Evolutionary conservation across 92 coral and sea anemone species (phyloP).

Genomic region (Epizoanthus illoricatus): DNA sequence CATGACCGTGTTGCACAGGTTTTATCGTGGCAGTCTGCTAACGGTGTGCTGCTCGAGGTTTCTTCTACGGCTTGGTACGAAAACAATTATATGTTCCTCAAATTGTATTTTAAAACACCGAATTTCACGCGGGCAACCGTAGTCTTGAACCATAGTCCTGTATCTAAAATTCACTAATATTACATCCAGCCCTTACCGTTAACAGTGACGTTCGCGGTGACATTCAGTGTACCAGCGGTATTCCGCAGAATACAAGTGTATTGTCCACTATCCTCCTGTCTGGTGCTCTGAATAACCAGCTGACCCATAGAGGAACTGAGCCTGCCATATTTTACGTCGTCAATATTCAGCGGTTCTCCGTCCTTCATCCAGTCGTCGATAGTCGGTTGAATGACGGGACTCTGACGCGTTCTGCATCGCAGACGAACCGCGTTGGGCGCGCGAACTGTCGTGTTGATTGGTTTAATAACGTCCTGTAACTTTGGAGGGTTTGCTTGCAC

Average conservation of each 20-base stretch:
- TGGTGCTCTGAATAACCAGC: conserved; percentile 26
- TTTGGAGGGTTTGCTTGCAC: conserved; percentile 26
- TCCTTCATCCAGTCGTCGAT: conserved; percentile 26
- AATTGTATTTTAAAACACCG: neutral
- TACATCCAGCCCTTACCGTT: neutral
- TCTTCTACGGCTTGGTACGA: no score
- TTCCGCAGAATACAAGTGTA: conserved; percentile 30
- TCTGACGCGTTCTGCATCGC: conserved; percentile 34
- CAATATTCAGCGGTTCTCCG: conserved; percentile 8
- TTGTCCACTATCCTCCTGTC: conserved; percentile 15
- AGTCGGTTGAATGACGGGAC: conserved; percentile 26
- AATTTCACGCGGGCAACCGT: neutral
- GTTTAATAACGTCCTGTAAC: neutral
- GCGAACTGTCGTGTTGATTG: conserved; percentile 4
- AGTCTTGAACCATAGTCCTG: no score
- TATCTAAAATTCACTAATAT: neutral
- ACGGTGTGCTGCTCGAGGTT: no score
- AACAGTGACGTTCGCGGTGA: conserved; percentile 26
- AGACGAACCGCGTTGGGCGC: conserved; percentile 24
- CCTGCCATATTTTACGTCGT: conserved; percentile 2
- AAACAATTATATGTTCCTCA: no score
- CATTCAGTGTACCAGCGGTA: conserved; percentile 2
- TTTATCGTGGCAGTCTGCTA: no score
- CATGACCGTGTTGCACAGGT: no score
- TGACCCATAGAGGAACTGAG: conserved; percentile 34